Evolutionary conservation across 2,888 invertebrate genomes (phyloP).

Genomic region (Stegophylla sp.): DNA sequence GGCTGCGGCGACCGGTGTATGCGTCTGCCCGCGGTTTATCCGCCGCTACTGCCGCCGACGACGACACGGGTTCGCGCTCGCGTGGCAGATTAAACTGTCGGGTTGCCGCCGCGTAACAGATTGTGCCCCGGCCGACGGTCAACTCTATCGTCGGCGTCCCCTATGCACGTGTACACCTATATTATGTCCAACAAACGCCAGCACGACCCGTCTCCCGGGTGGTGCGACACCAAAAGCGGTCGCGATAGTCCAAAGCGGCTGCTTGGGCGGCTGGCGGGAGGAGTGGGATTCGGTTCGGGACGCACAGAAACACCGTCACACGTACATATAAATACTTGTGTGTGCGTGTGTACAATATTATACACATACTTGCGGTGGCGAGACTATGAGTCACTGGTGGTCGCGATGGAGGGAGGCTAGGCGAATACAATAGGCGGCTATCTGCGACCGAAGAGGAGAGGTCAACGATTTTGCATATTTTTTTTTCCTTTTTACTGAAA

Average conservation of each 20-base stretch:
- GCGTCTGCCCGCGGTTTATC: constrained; percentile 25
- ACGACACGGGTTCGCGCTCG: not conserved
- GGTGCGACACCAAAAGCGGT: not conserved
- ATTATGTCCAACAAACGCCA: no score
- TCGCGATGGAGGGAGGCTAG: not conserved
- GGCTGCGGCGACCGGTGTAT: constrained; percentile 27
- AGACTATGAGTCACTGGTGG: not conserved
- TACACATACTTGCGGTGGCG: not conserved
- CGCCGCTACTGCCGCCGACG: constrained; percentile 19
- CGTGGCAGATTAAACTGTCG: constrained; percentile 49
- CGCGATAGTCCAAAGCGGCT: not conserved
- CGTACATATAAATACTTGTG: not conserved
- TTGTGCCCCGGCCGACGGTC: constrained; percentile 33
- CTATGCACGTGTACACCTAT: no score
- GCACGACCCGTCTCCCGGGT: not conserved
- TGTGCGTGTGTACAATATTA: not conserved
- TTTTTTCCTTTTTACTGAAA: no score
- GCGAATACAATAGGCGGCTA: no score
- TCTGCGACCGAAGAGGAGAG: no score
- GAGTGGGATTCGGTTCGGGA: not conserved
- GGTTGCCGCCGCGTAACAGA: constrained; percentile 47
- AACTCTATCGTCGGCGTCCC: not conserved
- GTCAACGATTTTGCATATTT: no score
- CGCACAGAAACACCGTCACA: not conserved
- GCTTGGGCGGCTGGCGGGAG: not conserved